Evolutionary conservation across 2,888 invertebrate genomes (phyloP), one percentile per base, ranked within the genome.

Genomic region (Ormyrus nitidulus): DNA sequence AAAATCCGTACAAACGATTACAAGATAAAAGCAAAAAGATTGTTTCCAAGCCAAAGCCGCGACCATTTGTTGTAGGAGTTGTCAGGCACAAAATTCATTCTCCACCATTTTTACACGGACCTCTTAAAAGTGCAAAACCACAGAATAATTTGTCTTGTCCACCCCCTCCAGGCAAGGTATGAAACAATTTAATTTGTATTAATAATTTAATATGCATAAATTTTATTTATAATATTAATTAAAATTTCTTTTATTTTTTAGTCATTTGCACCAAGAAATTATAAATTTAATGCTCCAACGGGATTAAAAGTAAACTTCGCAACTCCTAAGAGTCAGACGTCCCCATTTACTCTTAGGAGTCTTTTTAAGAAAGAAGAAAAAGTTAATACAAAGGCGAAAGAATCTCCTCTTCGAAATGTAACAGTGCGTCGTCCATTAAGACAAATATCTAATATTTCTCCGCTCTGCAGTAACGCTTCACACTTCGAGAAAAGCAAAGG

Each of bases 51-150:
- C 34, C 34, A 34, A 34, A 19, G 19, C 19, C 34, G 10, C 69
- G 34, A 46, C 79, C 79, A 7, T 80, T 80, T 44, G 48, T 80
- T 61, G 79, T 80, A 9, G 79, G 79, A 11, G 46, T 59, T 11
- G 79, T 80, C 0, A 64, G 71, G 9, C 79, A 80, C 44, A 70
- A 71, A 66, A 71, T 75, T 19, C 75, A 80, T 61, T 75, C 79
- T 56, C 79, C 79, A 5, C 79, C 79, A 11, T 80, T 80, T 75
- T 66, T 80, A 61, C 79, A 80, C 46, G 59, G 46, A 13, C 56
- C 73, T 9, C 0, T 70, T 10, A 44, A 48, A 7, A 2, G 7
- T 51, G 64, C 8, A 70, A 53, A 64, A 44, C 34, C 34, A 34
- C 34, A 34, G 34, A 34, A 34, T 34, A 34, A 34, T 34, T 34